Base-by-base conservation (phyloP, 2,113 vertebrate species). In the Epinephelus cyanopodus region DNA sequence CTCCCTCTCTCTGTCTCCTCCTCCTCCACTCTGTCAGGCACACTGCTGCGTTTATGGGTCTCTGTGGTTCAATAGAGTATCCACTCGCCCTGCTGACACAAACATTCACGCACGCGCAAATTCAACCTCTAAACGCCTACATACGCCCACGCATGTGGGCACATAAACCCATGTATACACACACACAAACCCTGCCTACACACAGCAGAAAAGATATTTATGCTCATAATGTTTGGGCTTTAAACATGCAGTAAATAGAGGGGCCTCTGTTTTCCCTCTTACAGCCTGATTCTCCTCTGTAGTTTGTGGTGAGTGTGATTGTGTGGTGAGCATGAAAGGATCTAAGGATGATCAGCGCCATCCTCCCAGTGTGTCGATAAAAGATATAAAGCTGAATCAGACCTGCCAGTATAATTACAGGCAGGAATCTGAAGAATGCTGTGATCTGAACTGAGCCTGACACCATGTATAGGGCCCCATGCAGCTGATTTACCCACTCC, bases 361-460 rank as follows among this genome's bases (percentile, higher is more conserved):
- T 77, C 54, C 18, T 84, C 54, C 50, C 21, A 25, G 76, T 70
- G 77, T 57, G 75, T 78, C 29, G 56, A 83, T 84, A 76, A 77
- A 86, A 85, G 42, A 87, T 64, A 85, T 82, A 72, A 71, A 82
- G 82, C 74, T 90, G 76, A 91, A 88, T 92, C 84, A 83, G 74
- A 84, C 56, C 80, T 87, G 87, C 67, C 71, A 75, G 83, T 69
- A 69, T 91, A 91, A 90, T 93, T 88, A 90, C 79, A 86, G 76
- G 54, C 61, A 86, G 89, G 91, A 94, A 94, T 94, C 84, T 89
- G 76, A 92, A 66, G 90, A 94, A 94, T 93, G 93, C 85, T 87
- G 84, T 83, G 92, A 90, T 90, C 83, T 86, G 79, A 88, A 88
- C 72, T 81, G 70, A 74, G 90, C 58, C 80, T 86, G 82, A 93